Base-by-base conservation (phyloP, 2,797 vertebrate species). In the Sciurus vulgaris region DNA sequence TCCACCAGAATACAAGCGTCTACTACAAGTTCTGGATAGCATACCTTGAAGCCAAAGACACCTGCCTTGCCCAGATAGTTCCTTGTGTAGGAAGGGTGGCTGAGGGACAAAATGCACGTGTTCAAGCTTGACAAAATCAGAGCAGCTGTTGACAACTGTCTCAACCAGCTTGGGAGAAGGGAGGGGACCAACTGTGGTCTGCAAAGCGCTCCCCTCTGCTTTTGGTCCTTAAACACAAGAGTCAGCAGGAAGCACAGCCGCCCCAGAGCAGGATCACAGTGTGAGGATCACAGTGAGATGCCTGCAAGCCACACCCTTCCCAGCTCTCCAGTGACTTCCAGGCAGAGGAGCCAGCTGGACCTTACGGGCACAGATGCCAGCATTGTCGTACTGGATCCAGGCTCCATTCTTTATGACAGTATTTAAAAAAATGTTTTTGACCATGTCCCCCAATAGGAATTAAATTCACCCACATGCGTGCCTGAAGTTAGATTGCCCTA, bases 191-290 rank as follows among this genome's bases (percentile, higher is more conserved):
- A 2, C 61, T 26, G 17, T 3, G 10, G 20, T 56, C 74, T 35
- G 33, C 13, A 11, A n/a, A 51, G 6, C 22, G 47, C 28, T 56
- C 59, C 49, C 9, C 14, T 41, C 72, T 0, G 12, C 44, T 69
- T 41, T 3, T n/a, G 30, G 13, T 24, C 33, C 26, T 35, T 7
- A 38, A 17, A 51, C 24, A 5, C 13, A n/a, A 49, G 38, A 49
- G 18, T 13, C 30, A 8, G 35, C n/a, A 38, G 67, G 59, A 72
- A 86, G 33, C 0, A 4, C 3, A 3, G 3, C 1, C 4, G 2
- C 30, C 17, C 14, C 5, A n/a, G 59, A 78, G 73, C 74, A 35
- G 44, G n/a, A 5, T 33, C 38, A 12, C 13, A 1, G 22, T 3
- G 20, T 22, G 33, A 86, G 47, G 33, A 59, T n/a, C n/a, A n/a